A percentile compares a stretch with the other conserved stretches of the same genome.
These are phyloP conservation scores for Rhopalosiphum padi DNA, from an alignment of 1,140 invertebrate species.

Conservation along the genomic window DNA sequence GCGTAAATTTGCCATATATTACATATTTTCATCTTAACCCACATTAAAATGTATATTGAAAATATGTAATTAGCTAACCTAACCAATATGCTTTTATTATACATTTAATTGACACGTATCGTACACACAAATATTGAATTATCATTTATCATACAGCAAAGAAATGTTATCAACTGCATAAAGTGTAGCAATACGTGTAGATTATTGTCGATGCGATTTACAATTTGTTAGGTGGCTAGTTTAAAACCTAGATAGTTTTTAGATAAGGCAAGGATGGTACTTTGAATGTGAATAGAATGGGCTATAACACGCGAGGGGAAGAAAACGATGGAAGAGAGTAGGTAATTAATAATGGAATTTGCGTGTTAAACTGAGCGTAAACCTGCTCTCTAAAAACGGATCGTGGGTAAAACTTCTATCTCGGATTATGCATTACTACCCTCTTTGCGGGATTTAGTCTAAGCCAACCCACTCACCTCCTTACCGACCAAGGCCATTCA, in stretches of 20 bases:
- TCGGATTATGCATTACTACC: constrained; percentile 27
- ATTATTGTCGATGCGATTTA: neutral
- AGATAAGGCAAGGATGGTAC: neutral
- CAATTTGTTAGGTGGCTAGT: neutral
- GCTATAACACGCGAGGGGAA: neutral
- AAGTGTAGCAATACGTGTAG: neutral
- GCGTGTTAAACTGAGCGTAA: constrained; percentile 42
- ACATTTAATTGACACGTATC: neutral
- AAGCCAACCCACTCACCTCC: neutral
- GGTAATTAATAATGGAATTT: constrained; percentile 48
- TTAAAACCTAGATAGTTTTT: neutral
- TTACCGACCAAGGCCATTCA: neutral
- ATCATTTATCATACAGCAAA: neutral
- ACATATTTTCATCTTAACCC: too few species aligned
- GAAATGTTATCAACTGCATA: neutral
- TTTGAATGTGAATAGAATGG: neutral
- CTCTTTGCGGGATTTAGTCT: constrained; percentile 41
- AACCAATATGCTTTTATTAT: too few species aligned
- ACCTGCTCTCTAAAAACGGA: constrained; percentile 39
- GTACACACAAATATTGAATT: neutral
- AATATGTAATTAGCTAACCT: too few species aligned
- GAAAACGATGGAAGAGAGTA: neutral
- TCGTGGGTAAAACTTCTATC: constrained; percentile 40
- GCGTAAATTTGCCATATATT: too few species aligned
- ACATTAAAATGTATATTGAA: too few species aligned